Percentiles rank a stretch among this genome's conserved stretches.
Conservation (phyloP, 2,888 invertebrate genomes). For the Diplolepis rosae region DNA sequence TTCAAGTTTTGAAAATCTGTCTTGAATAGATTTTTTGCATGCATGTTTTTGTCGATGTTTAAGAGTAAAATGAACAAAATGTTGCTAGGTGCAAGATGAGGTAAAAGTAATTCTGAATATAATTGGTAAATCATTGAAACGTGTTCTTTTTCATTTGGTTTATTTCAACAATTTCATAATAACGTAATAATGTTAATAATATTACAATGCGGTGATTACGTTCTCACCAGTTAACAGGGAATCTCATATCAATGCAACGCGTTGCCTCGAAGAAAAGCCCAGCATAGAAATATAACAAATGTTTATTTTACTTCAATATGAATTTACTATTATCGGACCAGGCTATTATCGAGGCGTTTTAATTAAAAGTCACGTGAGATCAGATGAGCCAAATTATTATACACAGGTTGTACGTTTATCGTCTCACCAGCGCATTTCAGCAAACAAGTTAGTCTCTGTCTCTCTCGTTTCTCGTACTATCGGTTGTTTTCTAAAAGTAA, state of each 20-base stretch:
- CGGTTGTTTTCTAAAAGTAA: not conserved
- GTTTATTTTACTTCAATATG: conserved; percentile 65
- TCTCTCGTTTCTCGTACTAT: not conserved
- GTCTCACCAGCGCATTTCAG: conserved; percentile 55
- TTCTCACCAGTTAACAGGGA: conserved; percentile 73
- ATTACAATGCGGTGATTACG: conserved; percentile 73
- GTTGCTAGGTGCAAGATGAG: too few relatives aligned
- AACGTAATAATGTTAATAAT: conserved; percentile 72
- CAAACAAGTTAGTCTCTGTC: conserved; percentile 26
- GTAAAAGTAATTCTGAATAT: too few relatives aligned
- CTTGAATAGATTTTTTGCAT: too few relatives aligned
- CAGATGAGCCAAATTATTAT: conserved; percentile 64
- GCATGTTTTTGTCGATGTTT: too few relatives aligned
- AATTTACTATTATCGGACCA: conserved; percentile 70
- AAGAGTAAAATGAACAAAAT: too few relatives aligned
- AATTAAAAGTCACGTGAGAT: conserved; percentile 67
- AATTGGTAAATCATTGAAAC: not conserved
- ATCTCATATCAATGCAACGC: conserved; percentile 72
- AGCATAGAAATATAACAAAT: conserved; percentile 73
- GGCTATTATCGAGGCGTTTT: conserved; percentile 67
- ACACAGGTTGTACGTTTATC: conserved; percentile 54
- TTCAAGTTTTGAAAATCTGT: too few relatives aligned
- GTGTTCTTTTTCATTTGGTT: conserved; percentile 70
- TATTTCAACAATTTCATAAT: conserved; percentile 74
- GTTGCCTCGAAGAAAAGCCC: conserved; percentile 72